Percentiles rank a stretch among this genome's conserved stretches.
phyloP scores from a whole-genome alignment of 1,140 invertebrate species.

The Aphis gossypii region DNA sequence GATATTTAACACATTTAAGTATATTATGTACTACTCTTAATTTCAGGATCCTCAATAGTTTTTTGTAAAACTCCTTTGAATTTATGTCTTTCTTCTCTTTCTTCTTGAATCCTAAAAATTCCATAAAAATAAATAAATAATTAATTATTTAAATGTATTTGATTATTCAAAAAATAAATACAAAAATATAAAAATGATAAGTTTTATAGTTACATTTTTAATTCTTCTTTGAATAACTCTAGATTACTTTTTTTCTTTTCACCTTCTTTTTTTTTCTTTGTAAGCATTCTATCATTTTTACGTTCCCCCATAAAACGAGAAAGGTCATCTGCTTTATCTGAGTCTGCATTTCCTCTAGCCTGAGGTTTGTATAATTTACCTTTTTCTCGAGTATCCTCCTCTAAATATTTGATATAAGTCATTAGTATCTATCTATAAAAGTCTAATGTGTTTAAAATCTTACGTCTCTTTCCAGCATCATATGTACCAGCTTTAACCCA shows the following conservation, averaged over 20 bases:
- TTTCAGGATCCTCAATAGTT: slow-evolving; percentile 63
- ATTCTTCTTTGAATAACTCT: slow-evolving; percentile 95
- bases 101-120: slow-evolving; percentile 87
- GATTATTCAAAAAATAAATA: slow-evolving; percentile 50
- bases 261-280: slow-evolving; percentile 82
- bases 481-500: slow-evolving; percentile 98
- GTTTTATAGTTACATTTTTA: slow-evolving; percentile 74
- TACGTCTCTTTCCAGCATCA: slow-evolving; percentile 91
- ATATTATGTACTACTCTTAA: slow-evolving; percentile 45
- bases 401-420: slow-evolving; percentile 63
- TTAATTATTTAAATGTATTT: slow-evolving; percentile 58
- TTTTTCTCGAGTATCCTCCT: slow-evolving; percentile 87
- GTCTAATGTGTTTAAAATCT: background rate
- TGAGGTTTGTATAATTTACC: slow-evolving; percentile 94
- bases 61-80: slow-evolving; percentile 75
- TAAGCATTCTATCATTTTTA: slow-evolving; percentile 72
- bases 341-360: slow-evolving; percentile 45
- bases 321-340: slow-evolving; percentile 42
- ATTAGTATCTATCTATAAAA: background rate
- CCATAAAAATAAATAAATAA: background rate
- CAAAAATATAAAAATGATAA: background rate
- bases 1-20: background rate
- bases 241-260: slow-evolving; percentile 97
- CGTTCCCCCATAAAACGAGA: slow-evolving; percentile 64
- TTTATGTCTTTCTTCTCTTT: slow-evolving; percentile 94